These are phyloP conservation scores for Podocnemis expansa DNA, from an alignment of 2,113 vertebrate species.

Conservation along the genomic window DNA sequence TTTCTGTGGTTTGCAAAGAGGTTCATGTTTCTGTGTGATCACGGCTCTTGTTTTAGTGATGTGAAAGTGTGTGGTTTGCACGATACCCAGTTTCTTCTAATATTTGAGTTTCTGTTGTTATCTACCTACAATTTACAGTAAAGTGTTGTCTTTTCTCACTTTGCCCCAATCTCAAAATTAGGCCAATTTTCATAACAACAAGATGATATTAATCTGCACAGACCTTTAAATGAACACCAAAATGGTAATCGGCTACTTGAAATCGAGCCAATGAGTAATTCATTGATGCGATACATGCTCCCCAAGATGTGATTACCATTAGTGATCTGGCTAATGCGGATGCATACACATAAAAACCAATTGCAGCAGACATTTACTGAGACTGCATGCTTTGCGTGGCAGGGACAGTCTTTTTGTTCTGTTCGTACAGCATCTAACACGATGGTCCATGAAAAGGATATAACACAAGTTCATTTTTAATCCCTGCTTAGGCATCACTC, in stretches of 20 bases:
- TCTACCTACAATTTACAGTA: conserved; percentile 80
- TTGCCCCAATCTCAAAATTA: conserved; percentile 75
- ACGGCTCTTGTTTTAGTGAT: conserved; percentile 81
- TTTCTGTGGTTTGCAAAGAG: conserved; percentile 80
- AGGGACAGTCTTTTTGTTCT: background rate
- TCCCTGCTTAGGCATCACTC: background rate
- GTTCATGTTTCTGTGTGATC: conserved; percentile 78
- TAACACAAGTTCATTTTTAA: background rate
- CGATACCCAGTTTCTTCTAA: conserved; percentile 77
- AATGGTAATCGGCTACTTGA: background rate
- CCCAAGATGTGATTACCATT: background rate
- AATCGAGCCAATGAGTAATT: background rate
- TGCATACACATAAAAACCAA: background rate
- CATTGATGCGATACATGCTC: background rate
- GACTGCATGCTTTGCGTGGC: background rate
- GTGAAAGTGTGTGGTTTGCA: conserved; percentile 80
- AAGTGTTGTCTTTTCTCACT: conserved; percentile 70
- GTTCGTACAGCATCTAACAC: background rate
- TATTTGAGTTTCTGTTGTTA: conserved; percentile 78
- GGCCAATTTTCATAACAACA: conserved; percentile 70
- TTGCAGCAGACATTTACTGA: background rate
- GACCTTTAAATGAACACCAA: conserved; percentile 55
- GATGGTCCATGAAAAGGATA: background rate
- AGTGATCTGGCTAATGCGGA: background rate
- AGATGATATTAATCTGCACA: background rate